These are phyloP conservation scores for Epinotia bilunana DNA, from an alignment of 2,888 invertebrate species.

Conservation along the genomic window DNA sequence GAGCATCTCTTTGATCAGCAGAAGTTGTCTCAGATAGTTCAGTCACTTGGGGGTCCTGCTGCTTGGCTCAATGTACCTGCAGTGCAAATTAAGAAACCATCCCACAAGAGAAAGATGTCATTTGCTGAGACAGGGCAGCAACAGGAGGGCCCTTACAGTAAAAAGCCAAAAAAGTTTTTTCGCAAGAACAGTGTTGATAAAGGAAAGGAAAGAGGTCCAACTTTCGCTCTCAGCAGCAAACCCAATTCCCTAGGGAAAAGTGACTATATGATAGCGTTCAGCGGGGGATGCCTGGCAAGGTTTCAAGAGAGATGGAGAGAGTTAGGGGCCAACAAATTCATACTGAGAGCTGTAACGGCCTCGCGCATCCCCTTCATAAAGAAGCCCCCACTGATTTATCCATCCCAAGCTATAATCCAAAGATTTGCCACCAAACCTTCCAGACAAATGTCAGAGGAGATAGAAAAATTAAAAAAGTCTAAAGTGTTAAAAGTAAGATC, in stretches of 20 bases:
- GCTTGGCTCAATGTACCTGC: not conserved
- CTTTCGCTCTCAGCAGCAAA: not conserved
- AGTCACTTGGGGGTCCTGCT: constrained; percentile 12
- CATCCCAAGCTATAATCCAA: not conserved
- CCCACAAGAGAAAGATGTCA: too few relatives aligned
- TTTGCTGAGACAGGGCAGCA: not conserved
- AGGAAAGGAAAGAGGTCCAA: constrained; percentile 14
- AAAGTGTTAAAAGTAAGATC: not conserved
- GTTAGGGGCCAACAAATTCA: constrained; percentile 12
- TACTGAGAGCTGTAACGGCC: not conserved
- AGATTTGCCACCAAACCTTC: not conserved
- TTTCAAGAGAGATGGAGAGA: constrained; percentile 9
- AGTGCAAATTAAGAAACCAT: too few relatives aligned
- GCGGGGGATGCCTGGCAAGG: constrained; percentile 18
- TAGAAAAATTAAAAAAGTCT: not conserved
- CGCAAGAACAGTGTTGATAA: not conserved
- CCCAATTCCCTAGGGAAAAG: not conserved
- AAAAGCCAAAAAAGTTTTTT: not conserved
- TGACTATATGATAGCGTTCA: constrained; percentile 9
- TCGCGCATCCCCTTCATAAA: constrained; percentile 6
- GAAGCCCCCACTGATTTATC: not conserved
- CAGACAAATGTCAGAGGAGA: not conserved
- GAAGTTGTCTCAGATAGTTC: not conserved
- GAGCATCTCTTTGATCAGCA: constrained; percentile 7
- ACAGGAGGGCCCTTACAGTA: not conserved